Percentiles rank a stretch among this genome's conserved stretches.
Conservation (phyloP, 2,113 vertebrate genomes). For the Dendropsophus ebraccatus region DNA sequence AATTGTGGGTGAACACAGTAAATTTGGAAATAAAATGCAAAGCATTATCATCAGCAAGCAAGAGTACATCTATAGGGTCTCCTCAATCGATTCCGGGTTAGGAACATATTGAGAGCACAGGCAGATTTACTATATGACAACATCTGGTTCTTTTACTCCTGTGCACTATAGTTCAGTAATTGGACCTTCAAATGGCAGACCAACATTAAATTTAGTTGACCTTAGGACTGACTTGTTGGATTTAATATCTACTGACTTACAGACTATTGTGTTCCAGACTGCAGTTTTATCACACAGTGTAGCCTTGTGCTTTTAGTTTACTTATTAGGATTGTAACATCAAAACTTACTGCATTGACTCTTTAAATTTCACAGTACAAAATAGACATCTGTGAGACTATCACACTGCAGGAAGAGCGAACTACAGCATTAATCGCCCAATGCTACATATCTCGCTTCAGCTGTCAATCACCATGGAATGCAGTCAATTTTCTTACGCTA, state of each 20-base stretch:
- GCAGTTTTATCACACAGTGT: background rate
- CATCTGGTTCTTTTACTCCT: background rate
- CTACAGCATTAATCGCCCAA: background rate
- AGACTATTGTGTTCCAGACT: background rate
- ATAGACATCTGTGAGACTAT: background rate
- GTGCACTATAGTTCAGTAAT: background rate
- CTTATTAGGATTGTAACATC: background rate
- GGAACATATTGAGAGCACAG: background rate
- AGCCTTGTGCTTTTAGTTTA: background rate
- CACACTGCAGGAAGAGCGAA: background rate
- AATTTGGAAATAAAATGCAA: background rate
- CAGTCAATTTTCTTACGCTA: conserved; percentile 17
- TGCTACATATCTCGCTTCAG: background rate
- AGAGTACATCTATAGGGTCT: background rate
- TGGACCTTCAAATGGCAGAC: background rate
- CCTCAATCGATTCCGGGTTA: background rate
- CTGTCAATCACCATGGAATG: conserved; percentile 34
- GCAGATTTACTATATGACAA: background rate
- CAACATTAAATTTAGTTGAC: background rate
- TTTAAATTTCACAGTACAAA: background rate
- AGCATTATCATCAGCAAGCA: background rate
- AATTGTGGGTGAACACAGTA: background rate
- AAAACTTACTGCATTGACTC: conserved; percentile 5
- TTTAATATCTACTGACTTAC: background rate
- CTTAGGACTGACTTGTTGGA: background rate